Evolutionary conservation across 2,797 vertebrate species (phyloP).

Genomic region (Microctenopoma stevenorrisi): DNA sequence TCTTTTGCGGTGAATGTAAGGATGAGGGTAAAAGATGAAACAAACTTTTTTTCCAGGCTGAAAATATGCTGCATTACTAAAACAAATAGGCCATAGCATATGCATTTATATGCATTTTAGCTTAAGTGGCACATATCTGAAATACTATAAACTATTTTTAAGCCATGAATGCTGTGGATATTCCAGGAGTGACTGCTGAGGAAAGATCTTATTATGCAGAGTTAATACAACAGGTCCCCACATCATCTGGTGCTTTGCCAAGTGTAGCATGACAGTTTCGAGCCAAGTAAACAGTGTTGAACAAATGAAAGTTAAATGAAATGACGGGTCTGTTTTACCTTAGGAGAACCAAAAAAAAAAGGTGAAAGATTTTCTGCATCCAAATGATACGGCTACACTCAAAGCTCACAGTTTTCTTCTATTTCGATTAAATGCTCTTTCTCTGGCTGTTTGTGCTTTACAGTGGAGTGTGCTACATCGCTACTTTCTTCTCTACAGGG

Average conservation of each 20-base stretch:
- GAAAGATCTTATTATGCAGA: slow-evolving; percentile 66
- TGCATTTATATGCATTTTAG: slow-evolving; percentile 68
- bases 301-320: slow-evolving; percentile 79
- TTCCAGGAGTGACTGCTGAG: slow-evolving; percentile 55
- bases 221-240: slow-evolving; percentile 74
- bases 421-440: slow-evolving; percentile 86
- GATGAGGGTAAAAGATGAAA: slow-evolving; percentile 76
- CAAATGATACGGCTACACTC: slow-evolving; percentile 75
- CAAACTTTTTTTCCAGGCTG: slow-evolving; percentile 65
- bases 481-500: slow-evolving; percentile 86
- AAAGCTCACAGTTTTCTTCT: slow-evolving; percentile 81
- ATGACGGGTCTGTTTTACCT: slow-evolving; percentile 63
- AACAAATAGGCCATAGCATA: slow-evolving; percentile 73
- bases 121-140: slow-evolving; percentile 66
- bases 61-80: slow-evolving; percentile 71
- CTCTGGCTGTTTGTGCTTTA: slow-evolving; percentile 84
- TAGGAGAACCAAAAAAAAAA: slow-evolving; percentile 37
- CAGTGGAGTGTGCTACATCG: slow-evolving; percentile 84
- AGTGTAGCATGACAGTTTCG: slow-evolving; percentile 72
- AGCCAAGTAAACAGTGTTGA: slow-evolving; percentile 78
- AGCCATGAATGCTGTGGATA: slow-evolving; percentile 47
- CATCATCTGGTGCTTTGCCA: slow-evolving; percentile 72
- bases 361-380: slow-evolving; percentile 74
- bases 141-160: slow-evolving; percentile 48
- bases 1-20: slow-evolving; percentile 65